phyloP scores from a whole-genome alignment of 2,888 invertebrate genomes.

The Aporophyla nigra region DNA sequence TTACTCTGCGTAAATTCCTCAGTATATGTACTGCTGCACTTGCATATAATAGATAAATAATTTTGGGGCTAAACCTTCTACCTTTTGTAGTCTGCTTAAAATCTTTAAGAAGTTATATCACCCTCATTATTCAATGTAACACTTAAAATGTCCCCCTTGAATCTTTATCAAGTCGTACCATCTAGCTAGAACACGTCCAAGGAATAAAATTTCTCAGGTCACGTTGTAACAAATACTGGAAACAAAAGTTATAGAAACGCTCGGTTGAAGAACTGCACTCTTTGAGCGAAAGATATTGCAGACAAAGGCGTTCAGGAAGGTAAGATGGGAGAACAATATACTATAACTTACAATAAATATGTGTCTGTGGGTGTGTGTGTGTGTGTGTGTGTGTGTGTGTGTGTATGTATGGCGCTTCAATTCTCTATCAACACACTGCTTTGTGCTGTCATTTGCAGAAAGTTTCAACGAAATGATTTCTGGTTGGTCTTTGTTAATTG shows the following conservation, averaged over 20 bases:
- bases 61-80: background rate
- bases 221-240: slow-evolving; percentile 1
- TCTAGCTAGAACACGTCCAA: background rate
- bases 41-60: background rate
- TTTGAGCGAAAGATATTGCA: slow-evolving; percentile 11
- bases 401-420: background rate
- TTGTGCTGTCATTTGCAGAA: slow-evolving; percentile 51
- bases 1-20: too few species aligned
- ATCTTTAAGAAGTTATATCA: background rate
- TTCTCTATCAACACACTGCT: slow-evolving; percentile 8
- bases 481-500: slow-evolving; percentile 9
- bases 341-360: background rate
- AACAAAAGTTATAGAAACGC: slow-evolving; percentile 3
- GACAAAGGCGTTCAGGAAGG: slow-evolving; percentile 13
- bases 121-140: background rate
- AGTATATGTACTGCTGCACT: background rate
- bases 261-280: slow-evolving; percentile 25
- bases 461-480: slow-evolving; percentile 29
- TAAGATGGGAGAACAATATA: slow-evolving; percentile 30
- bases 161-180: background rate
- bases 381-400: too few species aligned
- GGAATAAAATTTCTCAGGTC: background rate
- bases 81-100: background rate
- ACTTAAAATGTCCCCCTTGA: background rate
- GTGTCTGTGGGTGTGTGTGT: too few species aligned